Conservation (phyloP, 2,797 vertebrate species). For the Fringilla coelebs region DNA sequence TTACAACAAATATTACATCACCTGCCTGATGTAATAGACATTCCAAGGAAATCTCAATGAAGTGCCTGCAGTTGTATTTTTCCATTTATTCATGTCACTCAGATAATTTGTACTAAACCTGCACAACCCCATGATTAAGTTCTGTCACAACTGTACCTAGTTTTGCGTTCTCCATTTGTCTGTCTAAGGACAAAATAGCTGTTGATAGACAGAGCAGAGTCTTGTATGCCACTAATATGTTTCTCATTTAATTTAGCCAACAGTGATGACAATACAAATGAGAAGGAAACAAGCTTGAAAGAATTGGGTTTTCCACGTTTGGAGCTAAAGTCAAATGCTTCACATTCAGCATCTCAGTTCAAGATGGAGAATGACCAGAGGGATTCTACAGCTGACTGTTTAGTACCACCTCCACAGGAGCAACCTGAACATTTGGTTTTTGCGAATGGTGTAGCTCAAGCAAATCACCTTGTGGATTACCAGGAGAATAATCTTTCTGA, state of each 20-base stretch:
- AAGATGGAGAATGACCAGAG: constrained; percentile 24
- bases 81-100: constrained; percentile 82
- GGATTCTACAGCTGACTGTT: background rate
- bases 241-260: constrained; percentile 66
- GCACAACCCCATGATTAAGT: constrained; percentile 81
- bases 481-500: constrained; percentile 20
- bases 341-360: constrained; percentile 8
- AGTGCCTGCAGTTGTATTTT: constrained; percentile 72
- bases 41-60: constrained; percentile 70
- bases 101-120: constrained; percentile 75
- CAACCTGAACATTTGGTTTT: background rate
- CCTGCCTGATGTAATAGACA: constrained; percentile 83
- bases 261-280: constrained; percentile 22
- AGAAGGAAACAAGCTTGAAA: constrained; percentile 29
- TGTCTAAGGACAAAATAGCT: constrained; percentile 77
- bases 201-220: background rate
- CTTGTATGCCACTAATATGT: constrained; percentile 22
- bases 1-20: constrained; percentile 84
- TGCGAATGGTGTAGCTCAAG: background rate
- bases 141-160: constrained; percentile 80
- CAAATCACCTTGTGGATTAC: background rate
- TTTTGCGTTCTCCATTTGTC: constrained; percentile 89
- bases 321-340: constrained; percentile 43
- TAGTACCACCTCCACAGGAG: background rate
- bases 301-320: constrained; percentile 1